These are phyloP conservation scores for Onychostruthus taczanowskii DNA, from an alignment of 2,113 vertebrate species.

Conservation along the genomic window DNA sequence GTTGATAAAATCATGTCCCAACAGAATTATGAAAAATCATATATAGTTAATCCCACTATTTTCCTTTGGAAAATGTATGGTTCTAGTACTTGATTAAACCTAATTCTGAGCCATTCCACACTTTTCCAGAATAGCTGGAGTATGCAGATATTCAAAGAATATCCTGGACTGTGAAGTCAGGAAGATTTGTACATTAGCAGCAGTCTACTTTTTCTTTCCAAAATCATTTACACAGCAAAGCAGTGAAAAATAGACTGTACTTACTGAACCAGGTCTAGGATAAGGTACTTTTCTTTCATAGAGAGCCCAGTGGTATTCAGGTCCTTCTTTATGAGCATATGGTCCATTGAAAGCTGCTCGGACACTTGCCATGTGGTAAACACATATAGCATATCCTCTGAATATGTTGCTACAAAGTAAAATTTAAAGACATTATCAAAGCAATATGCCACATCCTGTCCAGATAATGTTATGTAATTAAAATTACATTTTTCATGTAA, in stretches of 20 bases:
- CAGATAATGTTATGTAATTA: not conserved
- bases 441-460: not conserved
- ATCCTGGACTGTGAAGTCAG: not conserved
- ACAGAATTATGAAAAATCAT: not conserved
- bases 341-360: slow-evolving; percentile 94
- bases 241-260: slow-evolving; percentile 38
- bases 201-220: not conserved
- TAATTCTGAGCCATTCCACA: not conserved
- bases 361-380: slow-evolving; percentile 93
- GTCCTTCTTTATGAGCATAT: slow-evolving; percentile 89
- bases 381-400: slow-evolving; percentile 92
- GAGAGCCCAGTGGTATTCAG: slow-evolving; percentile 91
- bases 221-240: not conserved
- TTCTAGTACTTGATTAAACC: not conserved
- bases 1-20: not conserved
- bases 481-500: not conserved
- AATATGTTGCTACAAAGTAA: slow-evolving; percentile 83
- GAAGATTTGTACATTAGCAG: not conserved
- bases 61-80: not conserved
- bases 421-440: slow-evolving; percentile 6
- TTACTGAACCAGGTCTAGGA: slow-evolving; percentile 95
- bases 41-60: not conserved
- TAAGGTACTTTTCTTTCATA: slow-evolving; percentile 94
- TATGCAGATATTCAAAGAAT: not conserved
- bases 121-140: not conserved